A percentile compares a stretch with the other conserved stretches of the same genome.
These are phyloP conservation scores for Nettapus auritus DNA, from an alignment of 2,113 vertebrate genomes.

Conservation along the genomic window DNA sequence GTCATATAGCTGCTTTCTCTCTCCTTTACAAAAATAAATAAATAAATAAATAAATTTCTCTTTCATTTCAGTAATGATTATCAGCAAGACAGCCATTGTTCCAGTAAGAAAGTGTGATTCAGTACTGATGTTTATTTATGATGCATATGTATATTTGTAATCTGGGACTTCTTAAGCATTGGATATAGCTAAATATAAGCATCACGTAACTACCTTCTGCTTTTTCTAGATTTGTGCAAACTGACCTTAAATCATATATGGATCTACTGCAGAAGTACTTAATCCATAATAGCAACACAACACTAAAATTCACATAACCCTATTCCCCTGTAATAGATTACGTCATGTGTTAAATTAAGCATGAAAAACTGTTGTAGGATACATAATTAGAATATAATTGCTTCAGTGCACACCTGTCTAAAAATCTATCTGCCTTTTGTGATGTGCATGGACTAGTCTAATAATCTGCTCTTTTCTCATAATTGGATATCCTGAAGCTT, in stretches of 20 bases:
- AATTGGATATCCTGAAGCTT: constrained; percentile 55
- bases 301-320: constrained; percentile 6
- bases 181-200: background rate
- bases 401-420: constrained; percentile 39
- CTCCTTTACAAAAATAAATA: background rate
- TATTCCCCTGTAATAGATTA: constrained; percentile 14
- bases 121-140: background rate
- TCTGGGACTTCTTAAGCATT: background rate
- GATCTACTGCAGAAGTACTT: background rate
- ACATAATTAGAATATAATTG: constrained; percentile 71
- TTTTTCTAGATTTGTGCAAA: background rate
- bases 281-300: background rate
- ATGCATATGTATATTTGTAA: too few relatives aligned
- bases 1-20: background rate
- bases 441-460: constrained; percentile 45
- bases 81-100: background rate
- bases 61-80: background rate
- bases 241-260: background rate
- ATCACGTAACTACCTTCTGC: background rate
- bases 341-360: constrained; percentile 22
- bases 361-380: constrained; percentile 31
- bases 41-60: background rate
- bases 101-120: background rate
- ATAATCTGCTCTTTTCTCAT: constrained; percentile 54
- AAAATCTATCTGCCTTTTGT: constrained; percentile 51